Evolutionary conservation across 2,888 invertebrate genomes (phyloP).

Genomic region (Plusia festucae): DNA sequence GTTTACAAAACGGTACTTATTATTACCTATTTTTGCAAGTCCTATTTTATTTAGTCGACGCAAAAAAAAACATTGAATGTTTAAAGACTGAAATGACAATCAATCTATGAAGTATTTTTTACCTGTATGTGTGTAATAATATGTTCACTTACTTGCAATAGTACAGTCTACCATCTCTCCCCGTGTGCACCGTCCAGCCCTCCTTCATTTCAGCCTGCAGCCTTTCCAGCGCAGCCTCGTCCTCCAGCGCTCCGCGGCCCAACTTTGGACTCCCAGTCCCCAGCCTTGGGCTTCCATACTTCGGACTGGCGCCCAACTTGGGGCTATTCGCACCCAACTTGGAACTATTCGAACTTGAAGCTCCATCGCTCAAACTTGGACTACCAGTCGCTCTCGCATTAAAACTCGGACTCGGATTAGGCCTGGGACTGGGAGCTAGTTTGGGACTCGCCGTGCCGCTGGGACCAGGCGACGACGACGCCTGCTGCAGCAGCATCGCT

Average conservation of each 20-base stretch:
- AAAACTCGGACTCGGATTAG: conserved; percentile 64
- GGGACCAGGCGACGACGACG: conserved; percentile 85
- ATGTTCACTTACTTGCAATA: conserved; percentile 95
- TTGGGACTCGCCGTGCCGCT: conserved; percentile 87
- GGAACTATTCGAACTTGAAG: conserved; percentile 69
- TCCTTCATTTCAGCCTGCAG: conserved; percentile 90
- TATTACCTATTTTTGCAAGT: neutral
- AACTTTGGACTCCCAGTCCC: conserved; percentile 83
- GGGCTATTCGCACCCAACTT: conserved; percentile 65
- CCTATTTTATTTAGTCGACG: neutral
- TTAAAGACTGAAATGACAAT: no score
- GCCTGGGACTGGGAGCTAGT: conserved; percentile 74
- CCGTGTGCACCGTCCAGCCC: conserved; percentile 94
- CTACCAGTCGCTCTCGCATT: conserved; percentile 72
- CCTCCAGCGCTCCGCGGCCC: conserved; percentile 73
- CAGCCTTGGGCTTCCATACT: conserved; percentile 82
- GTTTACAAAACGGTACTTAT: conserved; percentile 21
- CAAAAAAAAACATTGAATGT: no score
- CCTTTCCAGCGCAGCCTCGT: conserved; percentile 86
- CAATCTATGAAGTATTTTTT: no score
- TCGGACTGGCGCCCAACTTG: conserved; percentile 79
- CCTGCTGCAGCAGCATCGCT: conserved; percentile 88
- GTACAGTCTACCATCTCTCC: conserved; percentile 94
- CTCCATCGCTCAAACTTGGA: conserved; percentile 67
- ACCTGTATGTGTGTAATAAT: neutral